A percentile compares a stretch with the other conserved stretches of the same genome.
Evolutionary conservation across 2,888 invertebrate genomes (phyloP).

Genomic region (Andrena flavipes): DNA sequence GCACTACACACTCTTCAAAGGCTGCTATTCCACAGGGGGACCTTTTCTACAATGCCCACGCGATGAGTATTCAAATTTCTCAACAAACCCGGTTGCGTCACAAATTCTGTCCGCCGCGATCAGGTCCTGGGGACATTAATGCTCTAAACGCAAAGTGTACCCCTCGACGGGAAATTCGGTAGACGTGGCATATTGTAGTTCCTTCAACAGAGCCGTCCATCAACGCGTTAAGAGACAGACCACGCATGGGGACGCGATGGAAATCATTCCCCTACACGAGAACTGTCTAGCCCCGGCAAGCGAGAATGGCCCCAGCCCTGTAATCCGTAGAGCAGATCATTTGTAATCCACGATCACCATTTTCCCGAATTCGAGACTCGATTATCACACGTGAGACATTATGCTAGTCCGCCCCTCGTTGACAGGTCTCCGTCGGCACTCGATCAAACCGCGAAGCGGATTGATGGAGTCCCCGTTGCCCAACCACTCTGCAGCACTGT

Average conservation of each 20-base stretch:
- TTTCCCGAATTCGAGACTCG: constrained; percentile 60
- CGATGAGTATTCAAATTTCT: background rate
- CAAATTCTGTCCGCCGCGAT: constrained; percentile 11
- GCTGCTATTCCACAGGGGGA: no score
- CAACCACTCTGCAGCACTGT: constrained; percentile 7
- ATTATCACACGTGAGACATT: constrained; percentile 66
- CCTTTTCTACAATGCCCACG: background rate
- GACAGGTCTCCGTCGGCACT: constrained; percentile 61
- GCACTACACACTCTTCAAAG: no score
- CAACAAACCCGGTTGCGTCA: constrained; percentile 1
- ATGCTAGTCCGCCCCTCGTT: constrained; percentile 47
- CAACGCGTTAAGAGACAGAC: constrained; percentile 47
- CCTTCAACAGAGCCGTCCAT: constrained; percentile 46
- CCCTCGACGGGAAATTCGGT: constrained; percentile 26
- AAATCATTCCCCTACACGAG: constrained; percentile 26
- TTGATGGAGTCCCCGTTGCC: constrained; percentile 54
- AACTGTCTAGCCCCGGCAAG: background rate
- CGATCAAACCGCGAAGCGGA: constrained; percentile 62
- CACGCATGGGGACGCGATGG: constrained; percentile 29
- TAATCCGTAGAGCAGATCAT: constrained; percentile 54
- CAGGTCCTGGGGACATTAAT: background rate
- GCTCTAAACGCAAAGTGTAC: background rate
- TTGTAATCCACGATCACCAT: constrained; percentile 55
- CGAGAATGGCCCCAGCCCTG: constrained; percentile 11
- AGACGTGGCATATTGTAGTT: constrained; percentile 33